Evolutionary conservation across 2,888 invertebrate species (phyloP), one percentile per base, ranked within the genome.

Genomic region (Stictocephala bisonia): DNA sequence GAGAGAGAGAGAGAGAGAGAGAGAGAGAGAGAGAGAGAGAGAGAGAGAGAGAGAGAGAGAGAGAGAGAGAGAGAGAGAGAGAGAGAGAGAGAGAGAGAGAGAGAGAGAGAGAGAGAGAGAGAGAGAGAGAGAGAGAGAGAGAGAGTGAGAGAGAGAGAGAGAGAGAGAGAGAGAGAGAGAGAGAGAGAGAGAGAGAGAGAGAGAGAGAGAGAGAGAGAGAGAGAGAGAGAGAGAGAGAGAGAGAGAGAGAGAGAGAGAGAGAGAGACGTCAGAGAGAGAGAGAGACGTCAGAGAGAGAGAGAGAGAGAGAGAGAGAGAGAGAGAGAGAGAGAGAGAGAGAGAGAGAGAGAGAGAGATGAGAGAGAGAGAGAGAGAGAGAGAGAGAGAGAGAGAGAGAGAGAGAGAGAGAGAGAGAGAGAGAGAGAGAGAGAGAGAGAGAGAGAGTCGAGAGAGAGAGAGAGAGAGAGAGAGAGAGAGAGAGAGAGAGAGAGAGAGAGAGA

Each of bases 281-380:
- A 9, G 56, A 56, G 15, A 27, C 29, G 56, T 56, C 56, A 56
- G n/a, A 18, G 15, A 7, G 11, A 35, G 35, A 35, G 35, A 35
- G 35, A 9, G 56, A 1, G 26, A 13, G n/a, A 24, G 22, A n/a
- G 15, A 15, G 58, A 27, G 58, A 6, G 58, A 58, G 22, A 31
- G 58, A 31, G 58, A 58, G 53, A 35, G 35, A 35, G 35, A 35
- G 53, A 20, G 53, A 51, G 20, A 51, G 26, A 26, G 56, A 7
- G 29, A 3, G 56, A 35, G 35, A 35, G 35, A 35, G 35, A 35
- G 35, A 35, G n/a, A n/a, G n/a, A n/a, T n/a, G n/a, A n/a, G n/a
- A n/a, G n/a, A n/a, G n/a, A n/a, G n/a, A n/a, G n/a, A 35, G 35
- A 35, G 35, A 35, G 35, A 35, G 35, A 35, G 35, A 35, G 35